Percentiles rank a stretch among this genome's conserved stretches.
Conservation (phyloP, 2,888 invertebrate genomes). For the Amphipoea oculea region DNA sequence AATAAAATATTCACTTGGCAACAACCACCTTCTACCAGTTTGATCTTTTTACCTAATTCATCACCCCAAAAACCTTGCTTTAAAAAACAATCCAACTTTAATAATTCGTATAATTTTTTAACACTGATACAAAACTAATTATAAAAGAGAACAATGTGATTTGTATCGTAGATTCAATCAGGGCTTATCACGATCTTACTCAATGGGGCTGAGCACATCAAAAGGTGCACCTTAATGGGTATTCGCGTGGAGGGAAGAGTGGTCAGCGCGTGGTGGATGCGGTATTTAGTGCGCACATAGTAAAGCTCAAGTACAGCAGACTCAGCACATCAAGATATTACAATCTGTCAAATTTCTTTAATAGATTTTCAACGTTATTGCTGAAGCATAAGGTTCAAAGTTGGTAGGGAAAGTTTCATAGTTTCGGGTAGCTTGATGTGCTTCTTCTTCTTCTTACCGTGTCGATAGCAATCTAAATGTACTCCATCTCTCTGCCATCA, state of each 20-base stretch:
- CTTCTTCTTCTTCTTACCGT: too few species aligned
- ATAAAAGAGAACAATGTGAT: constrained; percentile 58
- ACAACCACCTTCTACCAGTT: neutral
- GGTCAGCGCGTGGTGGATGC: constrained; percentile 30
- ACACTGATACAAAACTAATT: constrained; percentile 61
- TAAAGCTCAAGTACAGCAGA: too few species aligned
- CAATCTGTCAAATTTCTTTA: too few species aligned
- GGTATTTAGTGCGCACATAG: constrained; percentile 20
- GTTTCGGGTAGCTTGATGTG: too few species aligned
- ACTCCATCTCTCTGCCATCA: too few species aligned
- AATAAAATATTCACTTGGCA: too few species aligned
- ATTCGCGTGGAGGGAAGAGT: constrained; percentile 33
- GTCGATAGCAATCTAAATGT: too few species aligned
- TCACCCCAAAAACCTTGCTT: neutral
- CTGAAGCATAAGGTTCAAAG: too few species aligned
- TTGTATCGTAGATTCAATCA: constrained; percentile 64
- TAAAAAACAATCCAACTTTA: neutral
- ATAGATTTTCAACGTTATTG: too few species aligned
- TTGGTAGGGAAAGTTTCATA: too few species aligned
- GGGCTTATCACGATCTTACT: constrained; percentile 65
- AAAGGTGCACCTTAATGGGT: constrained; percentile 67
- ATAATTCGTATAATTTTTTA: constrained; percentile 41
- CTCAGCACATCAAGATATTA: too few species aligned
- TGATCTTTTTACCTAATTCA: neutral
- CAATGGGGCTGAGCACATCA: constrained; percentile 64